Percentiles rank a stretch among this genome's conserved stretches.
Evolutionary conservation across 2,888 invertebrate species (phyloP).

Genomic region (Lochmaea crataegi): DNA sequence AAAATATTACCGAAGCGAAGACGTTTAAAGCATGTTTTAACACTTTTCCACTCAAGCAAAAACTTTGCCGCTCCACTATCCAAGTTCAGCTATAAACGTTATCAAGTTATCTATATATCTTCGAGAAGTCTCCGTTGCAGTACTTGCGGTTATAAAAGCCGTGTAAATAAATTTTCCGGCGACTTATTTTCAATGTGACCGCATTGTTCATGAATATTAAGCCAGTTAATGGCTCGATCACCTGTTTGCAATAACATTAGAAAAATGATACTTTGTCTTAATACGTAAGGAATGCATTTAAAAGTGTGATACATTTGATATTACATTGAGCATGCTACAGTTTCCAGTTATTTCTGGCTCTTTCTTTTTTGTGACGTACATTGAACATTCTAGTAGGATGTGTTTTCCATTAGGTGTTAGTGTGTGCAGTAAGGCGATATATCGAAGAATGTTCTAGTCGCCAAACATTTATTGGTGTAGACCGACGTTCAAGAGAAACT

Average conservation of each 20-base stretch:
- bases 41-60: slow-evolving; percentile 28
- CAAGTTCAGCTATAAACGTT: slow-evolving; percentile 34
- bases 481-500: no score
- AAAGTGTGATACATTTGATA: no score
- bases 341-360: no score
- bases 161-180: slow-evolving; percentile 14
- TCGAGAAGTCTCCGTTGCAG: slow-evolving; percentile 21
- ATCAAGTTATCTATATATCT: slow-evolving; percentile 28
- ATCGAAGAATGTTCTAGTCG: no score
- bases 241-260: not conserved
- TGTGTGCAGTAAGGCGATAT: no score
- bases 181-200: slow-evolving; percentile 19
- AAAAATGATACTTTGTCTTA: not conserved
- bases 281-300: not conserved
- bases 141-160: slow-evolving; percentile 26
- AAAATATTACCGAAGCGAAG: slow-evolving; percentile 13
- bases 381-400: no score
- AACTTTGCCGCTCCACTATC: slow-evolving; percentile 19
- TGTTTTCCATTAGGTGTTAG: no score
- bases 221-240: slow-evolving; percentile 2
- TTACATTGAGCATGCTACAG: no score
- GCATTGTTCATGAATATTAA: slow-evolving; percentile 20
- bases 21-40: slow-evolving; percentile 25
- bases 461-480: no score
- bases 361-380: no score